Percentiles rank a stretch among this genome's conserved stretches.
Conservation (phyloP, 1,140 invertebrate species). For the Caenorhabditis tropicalis region DNA sequence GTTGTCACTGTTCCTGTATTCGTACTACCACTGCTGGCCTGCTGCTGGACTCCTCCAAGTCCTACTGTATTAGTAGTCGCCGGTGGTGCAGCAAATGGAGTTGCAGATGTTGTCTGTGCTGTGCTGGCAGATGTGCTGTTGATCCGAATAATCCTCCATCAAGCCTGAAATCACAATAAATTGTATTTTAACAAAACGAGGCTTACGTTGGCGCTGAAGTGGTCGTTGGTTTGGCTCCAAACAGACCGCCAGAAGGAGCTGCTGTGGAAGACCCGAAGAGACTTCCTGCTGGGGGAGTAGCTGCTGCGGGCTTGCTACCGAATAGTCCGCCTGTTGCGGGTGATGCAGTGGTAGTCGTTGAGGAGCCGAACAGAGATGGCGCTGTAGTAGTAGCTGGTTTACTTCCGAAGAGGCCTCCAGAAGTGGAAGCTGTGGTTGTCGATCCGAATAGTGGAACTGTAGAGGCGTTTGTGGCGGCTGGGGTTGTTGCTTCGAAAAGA, state of each 20-base stretch:
- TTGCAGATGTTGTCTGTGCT: no score
- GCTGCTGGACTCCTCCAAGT: not conserved
- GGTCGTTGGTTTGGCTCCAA: no score
- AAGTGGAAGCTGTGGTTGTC: not conserved
- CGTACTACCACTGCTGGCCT: not conserved
- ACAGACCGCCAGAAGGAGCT: no score
- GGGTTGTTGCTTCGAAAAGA: not conserved
- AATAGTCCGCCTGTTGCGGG: not conserved
- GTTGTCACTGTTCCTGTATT: not conserved
- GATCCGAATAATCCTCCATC: no score
- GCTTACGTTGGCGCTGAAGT: no score
- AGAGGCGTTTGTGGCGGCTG: not conserved
- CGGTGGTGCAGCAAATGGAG: no score
- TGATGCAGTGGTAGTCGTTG: not conserved
- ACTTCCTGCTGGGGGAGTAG: no score
- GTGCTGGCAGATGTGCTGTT: no score
- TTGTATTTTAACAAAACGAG: no score
- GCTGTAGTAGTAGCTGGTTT: not conserved
- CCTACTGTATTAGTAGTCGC: constrained; percentile 29
- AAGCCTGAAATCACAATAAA: no score
- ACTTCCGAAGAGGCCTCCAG: not conserved
- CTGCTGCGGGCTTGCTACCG: no score
- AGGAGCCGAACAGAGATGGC: not conserved
- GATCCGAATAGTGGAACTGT: not conserved
- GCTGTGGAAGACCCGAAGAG: not conserved